A percentile compares a stretch with the other conserved stretches of the same genome.
phyloP scores from a whole-genome alignment of 37 sponge, comb jelly and placozoan species.

The Agelas oroides region DNA sequence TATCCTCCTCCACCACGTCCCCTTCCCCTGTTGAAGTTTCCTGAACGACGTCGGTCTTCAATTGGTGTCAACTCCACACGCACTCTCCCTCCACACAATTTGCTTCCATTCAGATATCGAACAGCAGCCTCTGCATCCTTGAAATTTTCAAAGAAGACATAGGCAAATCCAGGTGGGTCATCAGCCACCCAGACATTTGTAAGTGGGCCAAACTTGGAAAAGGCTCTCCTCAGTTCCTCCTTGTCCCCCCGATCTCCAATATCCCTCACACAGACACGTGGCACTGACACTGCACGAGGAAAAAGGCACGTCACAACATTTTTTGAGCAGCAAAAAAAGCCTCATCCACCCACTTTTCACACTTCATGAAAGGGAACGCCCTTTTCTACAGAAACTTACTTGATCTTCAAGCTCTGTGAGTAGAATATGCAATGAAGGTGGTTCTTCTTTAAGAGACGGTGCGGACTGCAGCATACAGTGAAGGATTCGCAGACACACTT shows the following conservation, averaged over 20 bases:
- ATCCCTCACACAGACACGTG: constrained; percentile 69
- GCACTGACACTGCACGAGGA: constrained; percentile 56
- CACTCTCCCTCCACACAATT: constrained; percentile 73
- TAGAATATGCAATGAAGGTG: no score
- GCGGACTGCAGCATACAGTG: no score
- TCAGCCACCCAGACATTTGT: constrained; percentile 85
- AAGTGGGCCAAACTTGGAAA: constrained; percentile 52
- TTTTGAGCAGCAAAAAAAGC: no score
- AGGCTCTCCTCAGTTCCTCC: constrained; percentile 66
- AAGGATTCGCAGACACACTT: no score
- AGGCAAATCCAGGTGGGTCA: constrained; percentile 93
- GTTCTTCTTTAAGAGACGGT: no score
- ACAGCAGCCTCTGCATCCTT: constrained; percentile 85
- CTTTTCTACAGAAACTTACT: no score
- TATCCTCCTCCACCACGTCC: constrained; percentile 26
- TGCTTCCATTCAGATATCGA: constrained; percentile 40
- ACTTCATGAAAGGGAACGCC: no score
- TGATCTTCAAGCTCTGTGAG: no score
- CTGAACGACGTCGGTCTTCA: constrained; percentile 42
- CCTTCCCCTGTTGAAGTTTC: not conserved
- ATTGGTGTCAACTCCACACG: constrained; percentile 75
- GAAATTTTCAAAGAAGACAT: constrained; percentile 69
- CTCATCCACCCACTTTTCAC: no score
- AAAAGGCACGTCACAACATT: not conserved
- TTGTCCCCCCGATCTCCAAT: constrained; percentile 70